Percentiles rank a stretch among this genome's conserved stretches.
Evolutionary conservation across 2,797 vertebrate species (phyloP).

Genomic region (Discoglossus pictus): DNA sequence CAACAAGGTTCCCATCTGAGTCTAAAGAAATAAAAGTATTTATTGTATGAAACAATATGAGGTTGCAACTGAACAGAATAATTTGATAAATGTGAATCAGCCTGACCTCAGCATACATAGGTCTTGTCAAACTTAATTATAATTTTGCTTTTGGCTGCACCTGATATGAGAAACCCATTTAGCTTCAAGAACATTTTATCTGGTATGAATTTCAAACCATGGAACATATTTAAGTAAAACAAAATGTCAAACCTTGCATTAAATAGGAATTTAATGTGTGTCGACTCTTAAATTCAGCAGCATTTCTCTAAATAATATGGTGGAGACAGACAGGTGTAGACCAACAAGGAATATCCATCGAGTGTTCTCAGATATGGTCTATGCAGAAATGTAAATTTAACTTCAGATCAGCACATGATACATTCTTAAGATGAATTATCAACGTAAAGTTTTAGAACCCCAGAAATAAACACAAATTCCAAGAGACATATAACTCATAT

Average conservation of each 20-base stretch:
- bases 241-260: conserved; percentile 30
- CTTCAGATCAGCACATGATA: no score
- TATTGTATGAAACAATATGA: conserved; percentile 5
- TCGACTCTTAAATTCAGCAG: conserved; percentile 9
- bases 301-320: conserved; percentile 6
- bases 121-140: conserved; percentile 32
- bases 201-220: conserved; percentile 31
- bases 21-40: conserved; percentile 23
- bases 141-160: conserved; percentile 31
- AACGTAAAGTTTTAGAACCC: no score
- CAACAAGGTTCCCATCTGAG: not conserved
- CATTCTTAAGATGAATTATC: no score
- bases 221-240: conserved; percentile 40
- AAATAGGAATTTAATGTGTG: conserved; percentile 33
- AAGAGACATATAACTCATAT: no score
- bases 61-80: conserved; percentile 16
- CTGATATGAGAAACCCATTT: conserved; percentile 22
- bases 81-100: conserved; percentile 15
- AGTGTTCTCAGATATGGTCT: no score
- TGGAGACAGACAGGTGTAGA: not conserved
- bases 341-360: no score
- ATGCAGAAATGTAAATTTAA: no score
- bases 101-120: conserved; percentile 12
- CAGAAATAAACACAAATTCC: no score
- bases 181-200: conserved; percentile 28